A percentile compares a stretch with the other conserved stretches of the same genome.
Evolutionary conservation across 1,140 invertebrate genomes (phyloP).

Genomic region (Meloidogyne chitwoodi): DNA sequence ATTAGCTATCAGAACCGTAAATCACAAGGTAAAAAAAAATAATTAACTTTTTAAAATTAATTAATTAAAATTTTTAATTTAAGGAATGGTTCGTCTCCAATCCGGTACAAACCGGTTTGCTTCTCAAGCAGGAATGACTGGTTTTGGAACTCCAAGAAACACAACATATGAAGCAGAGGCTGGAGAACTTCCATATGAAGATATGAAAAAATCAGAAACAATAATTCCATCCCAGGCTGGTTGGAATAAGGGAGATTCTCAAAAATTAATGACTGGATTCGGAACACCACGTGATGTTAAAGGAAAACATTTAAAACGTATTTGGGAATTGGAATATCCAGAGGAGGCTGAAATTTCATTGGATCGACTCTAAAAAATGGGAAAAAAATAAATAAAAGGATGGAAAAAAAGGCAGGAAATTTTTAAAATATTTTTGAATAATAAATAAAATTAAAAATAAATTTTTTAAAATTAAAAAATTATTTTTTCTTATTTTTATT

Average conservation of each 20-base stretch:
- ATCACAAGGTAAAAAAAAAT: slow-evolving; percentile 46
- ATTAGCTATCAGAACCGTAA: slow-evolving; percentile 60
- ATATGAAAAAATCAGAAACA: slow-evolving; percentile 60
- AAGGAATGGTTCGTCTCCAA: slow-evolving; percentile 59
- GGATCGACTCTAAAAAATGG: slow-evolving; percentile 44
- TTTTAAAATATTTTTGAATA: not conserved
- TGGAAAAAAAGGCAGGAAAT: not conserved
- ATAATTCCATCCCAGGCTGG: slow-evolving; percentile 59
- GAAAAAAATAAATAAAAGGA: not conserved
- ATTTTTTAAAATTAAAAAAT: too few relatives aligned
- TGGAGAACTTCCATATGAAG: slow-evolving; percentile 59
- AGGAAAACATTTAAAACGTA: slow-evolving; percentile 56
- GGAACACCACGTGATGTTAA: slow-evolving; percentile 54
- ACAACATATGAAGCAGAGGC: slow-evolving; percentile 59
- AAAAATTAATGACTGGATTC: slow-evolving; percentile 54
- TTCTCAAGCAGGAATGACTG: slow-evolving; percentile 58
- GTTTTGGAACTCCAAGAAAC: slow-evolving; percentile 58
- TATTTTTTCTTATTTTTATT: too few relatives aligned
- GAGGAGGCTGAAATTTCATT: slow-evolving; percentile 53
- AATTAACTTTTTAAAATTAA: too few relatives aligned
- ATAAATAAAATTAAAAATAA: not conserved
- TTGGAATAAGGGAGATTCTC: slow-evolving; percentile 60
- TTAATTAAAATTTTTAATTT: too few relatives aligned
- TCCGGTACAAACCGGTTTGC: slow-evolving; percentile 58
- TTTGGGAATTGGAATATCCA: slow-evolving; percentile 56